Evolutionary conservation across 2,113 vertebrate genomes (phyloP).

Genomic region (Ophiodon elongatus): DNA sequence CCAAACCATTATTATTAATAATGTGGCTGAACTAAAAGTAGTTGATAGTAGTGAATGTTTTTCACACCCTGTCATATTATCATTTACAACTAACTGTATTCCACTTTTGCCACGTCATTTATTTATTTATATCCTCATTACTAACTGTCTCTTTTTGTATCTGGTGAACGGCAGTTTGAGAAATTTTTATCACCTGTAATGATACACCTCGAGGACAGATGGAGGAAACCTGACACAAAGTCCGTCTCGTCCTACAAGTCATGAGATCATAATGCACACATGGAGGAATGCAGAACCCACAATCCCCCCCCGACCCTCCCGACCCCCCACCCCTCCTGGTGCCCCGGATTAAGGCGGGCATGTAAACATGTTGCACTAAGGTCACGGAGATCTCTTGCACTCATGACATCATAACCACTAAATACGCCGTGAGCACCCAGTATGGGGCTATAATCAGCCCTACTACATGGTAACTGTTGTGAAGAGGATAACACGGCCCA

Average conservation of each 20-base stretch:
- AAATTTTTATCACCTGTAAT: slow-evolving; percentile 25
- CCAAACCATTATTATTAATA: slow-evolving; percentile 5
- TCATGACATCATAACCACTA: slow-evolving; percentile 59
- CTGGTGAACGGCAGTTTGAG: background rate
- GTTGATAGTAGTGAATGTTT: background rate
- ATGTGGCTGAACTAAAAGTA: slow-evolving; percentile 11
- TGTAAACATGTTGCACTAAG: slow-evolving; percentile 54
- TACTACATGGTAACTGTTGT: slow-evolving; percentile 70
- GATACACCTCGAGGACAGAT: slow-evolving; percentile 10
- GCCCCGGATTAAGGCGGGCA: slow-evolving; percentile 29
- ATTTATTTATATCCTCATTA: background rate
- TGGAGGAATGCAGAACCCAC: slow-evolving; percentile 45
- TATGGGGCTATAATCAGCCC: slow-evolving; percentile 69
- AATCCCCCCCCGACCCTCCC: too few species aligned
- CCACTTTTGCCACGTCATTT: background rate
- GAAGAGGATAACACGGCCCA: slow-evolving; percentile 52
- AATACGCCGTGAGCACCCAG: slow-evolving; percentile 45
- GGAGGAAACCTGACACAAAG: slow-evolving; percentile 5
- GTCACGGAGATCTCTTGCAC: slow-evolving; percentile 47
- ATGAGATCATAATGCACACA: slow-evolving; percentile 35
- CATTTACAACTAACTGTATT: background rate
- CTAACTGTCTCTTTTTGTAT: background rate
- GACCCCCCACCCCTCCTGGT: slow-evolving; percentile 27
- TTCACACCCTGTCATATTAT: background rate
- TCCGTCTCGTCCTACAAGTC: background rate